phyloP scores from a whole-genome alignment of 2,113 vertebrate genomes.

The Toxotes chatareus region DNA sequence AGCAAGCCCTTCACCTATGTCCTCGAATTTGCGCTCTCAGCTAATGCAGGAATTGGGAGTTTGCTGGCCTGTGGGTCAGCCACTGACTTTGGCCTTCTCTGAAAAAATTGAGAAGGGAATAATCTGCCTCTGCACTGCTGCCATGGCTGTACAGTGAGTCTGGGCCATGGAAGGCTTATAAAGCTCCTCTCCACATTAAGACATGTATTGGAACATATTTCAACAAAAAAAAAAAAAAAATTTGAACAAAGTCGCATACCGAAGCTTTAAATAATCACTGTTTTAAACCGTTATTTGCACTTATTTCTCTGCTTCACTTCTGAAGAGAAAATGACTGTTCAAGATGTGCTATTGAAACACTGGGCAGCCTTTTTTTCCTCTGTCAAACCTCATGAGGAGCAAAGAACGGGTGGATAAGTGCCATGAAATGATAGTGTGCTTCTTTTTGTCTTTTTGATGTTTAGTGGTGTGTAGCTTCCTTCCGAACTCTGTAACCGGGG shows the following conservation, averaged over 20 bases:
- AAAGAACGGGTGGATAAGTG: constrained; percentile 23
- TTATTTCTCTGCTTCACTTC: not conserved
- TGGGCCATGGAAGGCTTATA: not conserved
- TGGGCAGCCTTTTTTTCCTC: not conserved
- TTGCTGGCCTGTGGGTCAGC: too few relatives aligned
- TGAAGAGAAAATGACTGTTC: not conserved
- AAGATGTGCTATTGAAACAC: not conserved
- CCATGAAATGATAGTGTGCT: constrained; percentile 8
- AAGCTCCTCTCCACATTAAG: not conserved
- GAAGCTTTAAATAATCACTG: not conserved
- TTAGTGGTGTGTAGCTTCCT: constrained; percentile 19
- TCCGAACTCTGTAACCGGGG: constrained; percentile 34
- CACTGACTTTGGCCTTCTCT: too few relatives aligned
- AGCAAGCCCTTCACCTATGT: too few relatives aligned
- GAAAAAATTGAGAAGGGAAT: too few relatives aligned
- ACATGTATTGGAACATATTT: too few relatives aligned
- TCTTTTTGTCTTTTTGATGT: constrained; percentile 57
- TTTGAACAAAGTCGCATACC: too few relatives aligned
- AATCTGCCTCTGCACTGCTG: too few relatives aligned
- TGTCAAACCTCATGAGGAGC: constrained; percentile 3
- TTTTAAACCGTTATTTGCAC: not conserved
- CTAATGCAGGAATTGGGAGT: too few relatives aligned
- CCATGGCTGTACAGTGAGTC: not conserved
- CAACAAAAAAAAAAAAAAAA: too few relatives aligned
- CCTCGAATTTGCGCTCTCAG: too few relatives aligned